Evolutionary conservation across 2,888 invertebrate genomes (phyloP).

Genomic region (Lingula anatina): DNA sequence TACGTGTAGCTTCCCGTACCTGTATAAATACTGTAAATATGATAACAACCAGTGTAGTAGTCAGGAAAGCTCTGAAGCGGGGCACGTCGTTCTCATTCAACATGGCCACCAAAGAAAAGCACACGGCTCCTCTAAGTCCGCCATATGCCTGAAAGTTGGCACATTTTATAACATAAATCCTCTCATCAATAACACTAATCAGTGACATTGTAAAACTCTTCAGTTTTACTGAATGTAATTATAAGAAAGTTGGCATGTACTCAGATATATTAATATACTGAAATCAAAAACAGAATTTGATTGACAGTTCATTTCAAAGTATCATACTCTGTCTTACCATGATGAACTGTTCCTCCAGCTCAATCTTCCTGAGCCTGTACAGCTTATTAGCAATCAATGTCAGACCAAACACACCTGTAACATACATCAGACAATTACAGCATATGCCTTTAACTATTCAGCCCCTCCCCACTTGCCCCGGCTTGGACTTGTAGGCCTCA

Average conservation of each 20-base stretch:
- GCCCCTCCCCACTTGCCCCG: too few relatives aligned
- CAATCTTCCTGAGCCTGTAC: constrained; percentile 50
- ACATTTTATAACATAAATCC: neutral
- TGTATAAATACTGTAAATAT: constrained; percentile 99
- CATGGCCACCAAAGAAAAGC: constrained; percentile 58
- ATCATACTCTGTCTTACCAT: constrained; percentile 48
- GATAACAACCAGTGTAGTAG: constrained; percentile 93
- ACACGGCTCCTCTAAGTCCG: constrained; percentile 58
- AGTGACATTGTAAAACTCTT: neutral
- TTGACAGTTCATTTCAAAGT: neutral
- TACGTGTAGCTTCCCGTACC: constrained; percentile 39
- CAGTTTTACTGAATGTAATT: neutral
- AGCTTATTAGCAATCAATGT: constrained; percentile 55
- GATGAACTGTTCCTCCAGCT: constrained; percentile 57
- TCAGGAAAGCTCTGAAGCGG: constrained; percentile 62
- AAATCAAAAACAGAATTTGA: too few relatives aligned
- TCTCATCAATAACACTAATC: neutral
- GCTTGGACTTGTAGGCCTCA: too few relatives aligned
- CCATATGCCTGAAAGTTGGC: constrained; percentile 54
- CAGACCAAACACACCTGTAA: constrained; percentile 54
- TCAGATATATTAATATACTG: neutral
- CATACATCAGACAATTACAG: neutral
- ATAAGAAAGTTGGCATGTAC: neutral
- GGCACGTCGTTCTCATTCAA: constrained; percentile 40
- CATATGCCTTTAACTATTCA: neutral